These are phyloP conservation scores for Glaucidium brasilianum DNA, from an alignment of 2,113 vertebrate species.

Conservation along the genomic window DNA sequence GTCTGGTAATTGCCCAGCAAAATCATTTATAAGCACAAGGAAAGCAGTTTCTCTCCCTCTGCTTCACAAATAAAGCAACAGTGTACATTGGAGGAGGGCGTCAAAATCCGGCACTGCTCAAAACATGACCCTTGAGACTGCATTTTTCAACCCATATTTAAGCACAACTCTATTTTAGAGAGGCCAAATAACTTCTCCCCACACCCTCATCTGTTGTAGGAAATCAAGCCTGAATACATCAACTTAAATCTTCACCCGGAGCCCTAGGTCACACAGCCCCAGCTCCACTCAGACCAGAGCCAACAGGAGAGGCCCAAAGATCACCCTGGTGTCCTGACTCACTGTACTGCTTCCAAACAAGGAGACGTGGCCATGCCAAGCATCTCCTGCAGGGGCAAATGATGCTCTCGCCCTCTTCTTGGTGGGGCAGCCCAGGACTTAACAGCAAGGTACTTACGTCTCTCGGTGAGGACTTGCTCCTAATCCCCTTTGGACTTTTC, in stretches of 20 bases:
- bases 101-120: background rate
- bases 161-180: background rate
- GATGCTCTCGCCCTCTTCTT: background rate
- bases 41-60: background rate
- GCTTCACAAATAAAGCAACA: background rate
- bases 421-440: background rate
- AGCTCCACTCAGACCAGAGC: background rate
- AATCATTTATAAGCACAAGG: background rate
- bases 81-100: rapidly evolving
- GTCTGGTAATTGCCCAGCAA: background rate
- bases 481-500: background rate
- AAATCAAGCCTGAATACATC: background rate
- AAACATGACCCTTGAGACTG: background rate
- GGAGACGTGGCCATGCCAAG: rapidly evolving
- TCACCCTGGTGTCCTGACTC: background rate
- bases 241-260: background rate
- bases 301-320: background rate
- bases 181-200: background rate
- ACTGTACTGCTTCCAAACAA: background rate
- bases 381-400: background rate
- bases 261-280: background rate
- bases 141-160: background rate
- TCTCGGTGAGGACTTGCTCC: background rate
- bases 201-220: background rate
- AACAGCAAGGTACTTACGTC: rapidly evolving